phyloP scores from a whole-genome alignment of 2,797 vertebrate genomes.

The Danionella dracula region DNA sequence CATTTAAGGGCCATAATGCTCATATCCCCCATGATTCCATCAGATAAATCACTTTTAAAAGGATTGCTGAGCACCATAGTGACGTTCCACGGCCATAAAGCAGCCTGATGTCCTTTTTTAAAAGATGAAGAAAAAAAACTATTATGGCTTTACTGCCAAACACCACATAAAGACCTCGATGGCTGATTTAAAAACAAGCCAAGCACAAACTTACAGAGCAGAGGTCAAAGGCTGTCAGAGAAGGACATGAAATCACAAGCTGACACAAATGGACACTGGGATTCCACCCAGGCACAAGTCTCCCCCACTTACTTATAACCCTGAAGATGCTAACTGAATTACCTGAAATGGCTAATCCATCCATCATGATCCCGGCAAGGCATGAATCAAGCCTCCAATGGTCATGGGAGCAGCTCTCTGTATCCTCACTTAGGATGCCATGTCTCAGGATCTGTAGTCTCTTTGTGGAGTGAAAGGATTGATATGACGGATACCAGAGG shows the following conservation, averaged over 20 bases:
- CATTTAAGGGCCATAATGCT: slow-evolving; percentile 33
- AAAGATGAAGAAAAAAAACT: slow-evolving; percentile 6
- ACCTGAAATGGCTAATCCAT: slow-evolving; percentile 26
- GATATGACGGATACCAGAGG: slow-evolving; percentile 31
- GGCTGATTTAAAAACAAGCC: slow-evolving; percentile 19
- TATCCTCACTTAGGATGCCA: slow-evolving; percentile 20
- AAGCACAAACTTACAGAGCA: slow-evolving; percentile 46
- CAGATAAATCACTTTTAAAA: slow-evolving; percentile 44
- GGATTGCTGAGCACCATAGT: slow-evolving; percentile 13
- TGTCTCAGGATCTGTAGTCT: slow-evolving; percentile 3
- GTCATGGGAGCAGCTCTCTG: not conserved
- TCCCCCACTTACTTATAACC: slow-evolving; percentile 7
- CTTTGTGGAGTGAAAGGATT: not conserved
- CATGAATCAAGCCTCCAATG: slow-evolving; percentile 35
- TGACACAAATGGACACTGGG: slow-evolving; percentile 44
- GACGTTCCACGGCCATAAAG: slow-evolving; percentile 36
- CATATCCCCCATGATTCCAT: slow-evolving; percentile 21
- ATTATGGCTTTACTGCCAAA: slow-evolving; percentile 37
- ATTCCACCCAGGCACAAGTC: slow-evolving; percentile 14
- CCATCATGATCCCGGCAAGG: slow-evolving; percentile 13
- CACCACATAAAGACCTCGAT: slow-evolving; percentile 25
- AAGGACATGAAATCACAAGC: slow-evolving; percentile 58
- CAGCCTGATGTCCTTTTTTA: slow-evolving; percentile 16
- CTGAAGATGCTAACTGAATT: slow-evolving; percentile 38
- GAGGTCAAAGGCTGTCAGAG: slow-evolving; percentile 58